Conservation (phyloP, 1,140 invertebrate genomes). For the Gonatopus flavifemur region DNA sequence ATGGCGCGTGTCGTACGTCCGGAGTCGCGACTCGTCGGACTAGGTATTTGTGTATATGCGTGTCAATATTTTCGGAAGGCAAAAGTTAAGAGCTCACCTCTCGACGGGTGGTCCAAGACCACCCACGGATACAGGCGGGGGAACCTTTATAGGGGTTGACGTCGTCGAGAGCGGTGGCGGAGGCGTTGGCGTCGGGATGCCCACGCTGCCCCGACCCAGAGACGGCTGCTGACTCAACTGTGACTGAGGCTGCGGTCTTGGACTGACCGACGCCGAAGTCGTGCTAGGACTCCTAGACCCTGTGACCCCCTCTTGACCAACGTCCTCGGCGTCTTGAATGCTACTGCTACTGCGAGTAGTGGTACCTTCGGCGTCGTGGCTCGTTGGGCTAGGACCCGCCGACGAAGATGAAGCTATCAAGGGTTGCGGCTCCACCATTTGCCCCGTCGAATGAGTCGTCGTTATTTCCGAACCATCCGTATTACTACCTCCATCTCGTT, state of each 20-base stretch:
- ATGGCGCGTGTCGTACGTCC: conserved; percentile 54
- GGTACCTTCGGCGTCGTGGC: conserved; percentile 29
- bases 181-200: conserved; percentile 49
- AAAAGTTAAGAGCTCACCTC: conserved; percentile 51
- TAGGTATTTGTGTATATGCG: too few species aligned
- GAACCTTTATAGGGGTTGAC: conserved; percentile 44
- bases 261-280: conserved; percentile 55
- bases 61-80: too few species aligned
- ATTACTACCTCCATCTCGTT: conserved; percentile 72
- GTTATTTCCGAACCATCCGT: conserved; percentile 57
- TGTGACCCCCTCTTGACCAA: conserved; percentile 29
- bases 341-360: conserved; percentile 23
- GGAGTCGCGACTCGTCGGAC: conserved; percentile 40
- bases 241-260: conserved; percentile 49
- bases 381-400: conserved; percentile 44
- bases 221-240: conserved; percentile 51
- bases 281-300: conserved; percentile 54
- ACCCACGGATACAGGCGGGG: conserved; percentile 37
- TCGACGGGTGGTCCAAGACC: conserved; percentile 47
- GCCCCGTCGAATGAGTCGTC: background rate
- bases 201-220: too few species aligned
- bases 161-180: too few species aligned
- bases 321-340: conserved; percentile 46
- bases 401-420: conserved; percentile 38
- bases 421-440: conserved; percentile 10